phyloP scores from a whole-genome alignment of 2,797 vertebrate genomes.

The Channa striata region DNA sequence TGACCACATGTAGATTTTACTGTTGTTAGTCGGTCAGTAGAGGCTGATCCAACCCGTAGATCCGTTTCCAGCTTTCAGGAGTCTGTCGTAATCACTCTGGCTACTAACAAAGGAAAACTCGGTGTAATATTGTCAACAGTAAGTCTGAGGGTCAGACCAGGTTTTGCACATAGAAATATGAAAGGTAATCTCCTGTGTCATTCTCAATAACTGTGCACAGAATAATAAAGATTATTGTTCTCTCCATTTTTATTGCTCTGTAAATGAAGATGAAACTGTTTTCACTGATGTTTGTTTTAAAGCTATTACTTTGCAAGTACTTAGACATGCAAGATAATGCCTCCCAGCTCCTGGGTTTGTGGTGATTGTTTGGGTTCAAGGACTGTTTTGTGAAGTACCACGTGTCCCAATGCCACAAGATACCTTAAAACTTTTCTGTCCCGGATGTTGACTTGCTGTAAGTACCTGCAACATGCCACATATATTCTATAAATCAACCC shows the following conservation, averaged over 20 bases:
- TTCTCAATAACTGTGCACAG: constrained; percentile 8
- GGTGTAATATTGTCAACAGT: not conserved
- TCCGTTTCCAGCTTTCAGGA: accelerated
- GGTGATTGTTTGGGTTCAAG: too few relatives aligned
- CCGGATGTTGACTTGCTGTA: too few relatives aligned
- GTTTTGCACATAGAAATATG: accelerated
- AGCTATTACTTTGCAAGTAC: too few relatives aligned
- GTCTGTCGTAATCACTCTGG: not conserved
- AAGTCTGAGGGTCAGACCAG: not conserved
- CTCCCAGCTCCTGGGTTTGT: too few relatives aligned
- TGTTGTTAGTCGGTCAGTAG: accelerated
- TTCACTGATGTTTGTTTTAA: too few relatives aligned
- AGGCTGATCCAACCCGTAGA: constrained; percentile 40
- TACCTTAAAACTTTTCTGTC: too few relatives aligned
- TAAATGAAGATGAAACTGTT: not conserved
- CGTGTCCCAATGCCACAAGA: too few relatives aligned
- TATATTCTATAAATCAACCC: too few relatives aligned
- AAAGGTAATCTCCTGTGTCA: constrained; percentile 3
- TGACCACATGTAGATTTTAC: constrained; percentile 26
- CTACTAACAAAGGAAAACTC: constrained; percentile 35
- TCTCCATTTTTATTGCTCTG: constrained; percentile 22
- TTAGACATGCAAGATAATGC: too few relatives aligned
- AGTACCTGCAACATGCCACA: too few relatives aligned
- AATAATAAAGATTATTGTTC: constrained; percentile 7
- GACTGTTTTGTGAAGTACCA: too few relatives aligned